Conservation (phyloP, 2,797 vertebrate species). For the Ataeniobius toweri region DNA sequence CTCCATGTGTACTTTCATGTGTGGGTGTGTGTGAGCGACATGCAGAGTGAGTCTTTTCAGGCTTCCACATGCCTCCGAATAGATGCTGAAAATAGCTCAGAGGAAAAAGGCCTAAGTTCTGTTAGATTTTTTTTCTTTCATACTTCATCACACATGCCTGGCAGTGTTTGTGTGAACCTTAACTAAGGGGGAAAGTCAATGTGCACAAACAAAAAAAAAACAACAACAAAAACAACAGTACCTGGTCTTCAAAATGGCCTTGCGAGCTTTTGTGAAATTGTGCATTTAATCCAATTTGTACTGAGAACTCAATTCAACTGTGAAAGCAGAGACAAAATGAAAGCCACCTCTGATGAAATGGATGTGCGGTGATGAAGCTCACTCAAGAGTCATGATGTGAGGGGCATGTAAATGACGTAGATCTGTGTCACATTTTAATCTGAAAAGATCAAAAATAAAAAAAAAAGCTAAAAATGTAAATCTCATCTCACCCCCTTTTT, state of each 20-base stretch:
- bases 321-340: slow-evolving; percentile 58
- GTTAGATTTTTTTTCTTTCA: slow-evolving; percentile 13
- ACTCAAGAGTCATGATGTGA: slow-evolving; percentile 48
- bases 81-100: slow-evolving; percentile 40
- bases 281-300: slow-evolving; percentile 73
- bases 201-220: slow-evolving; percentile 2
- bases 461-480: slow-evolving; percentile 11
- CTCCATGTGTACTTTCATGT: slow-evolving; percentile 1
- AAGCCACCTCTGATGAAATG: slow-evolving; percentile 51
- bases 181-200: slow-evolving; percentile 38
- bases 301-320: slow-evolving; percentile 60
- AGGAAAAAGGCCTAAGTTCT: slow-evolving; percentile 41
- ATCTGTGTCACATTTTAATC: slow-evolving; percentile 42
- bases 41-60: slow-evolving; percentile 13
- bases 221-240: slow-evolving; percentile 12
- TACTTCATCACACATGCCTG: slow-evolving; percentile 30
- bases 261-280: slow-evolving; percentile 59
- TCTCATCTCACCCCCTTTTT: neutral
- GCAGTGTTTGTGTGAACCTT: slow-evolving; percentile 23
- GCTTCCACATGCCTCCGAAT: slow-evolving; percentile 36
- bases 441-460: slow-evolving; percentile 51
- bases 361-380: slow-evolving; percentile 19
- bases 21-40: slow-evolving; percentile 22
- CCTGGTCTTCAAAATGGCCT: slow-evolving; percentile 48
- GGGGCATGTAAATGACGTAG: slow-evolving; percentile 50